Percentiles rank a stretch among this genome's conserved stretches.
Conservation (phyloP, 1,140 invertebrate genomes). For the Caenorhabditis latens region DNA sequence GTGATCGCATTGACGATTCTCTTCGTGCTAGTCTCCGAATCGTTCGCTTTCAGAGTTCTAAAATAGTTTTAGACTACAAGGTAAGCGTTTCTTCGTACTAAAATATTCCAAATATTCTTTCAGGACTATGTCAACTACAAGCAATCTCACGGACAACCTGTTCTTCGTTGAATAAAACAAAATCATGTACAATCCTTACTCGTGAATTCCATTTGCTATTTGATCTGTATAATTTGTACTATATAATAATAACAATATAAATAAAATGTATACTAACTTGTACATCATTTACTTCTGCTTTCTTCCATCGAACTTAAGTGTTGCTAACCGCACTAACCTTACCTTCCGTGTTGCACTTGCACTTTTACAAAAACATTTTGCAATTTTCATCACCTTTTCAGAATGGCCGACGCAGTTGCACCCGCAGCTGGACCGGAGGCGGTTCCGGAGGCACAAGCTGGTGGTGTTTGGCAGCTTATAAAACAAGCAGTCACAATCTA, state of each 20-base stretch:
- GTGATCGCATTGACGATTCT: slow-evolving; percentile 89
- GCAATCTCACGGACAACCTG: background rate
- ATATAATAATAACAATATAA: background rate
- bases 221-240: slow-evolving; percentile 1
- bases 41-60: slow-evolving; percentile 93
- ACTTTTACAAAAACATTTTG: background rate
- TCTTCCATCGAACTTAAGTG: background rate
- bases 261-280: no score
- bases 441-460: background rate
- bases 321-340: background rate
- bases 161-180: background rate
- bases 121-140: slow-evolving; percentile 31
- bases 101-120: background rate
- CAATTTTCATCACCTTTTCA: background rate
- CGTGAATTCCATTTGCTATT: background rate
- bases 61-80: slow-evolving; percentile 86
- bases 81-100: slow-evolving; percentile 79
- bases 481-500: slow-evolving; percentile 36
- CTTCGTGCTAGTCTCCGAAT: slow-evolving; percentile 90
- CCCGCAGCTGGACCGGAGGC: slow-evolving; percentile 4
- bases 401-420: slow-evolving; percentile 48
- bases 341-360: no score
- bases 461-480: slow-evolving; percentile 17
- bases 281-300: no score
- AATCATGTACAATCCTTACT: background rate